Evolutionary conservation across 2,113 vertebrate species (phyloP).

Genomic region (western clawed frog (Xenopus tropicalis)): UCB_Xtro_10.0 CM004449.2:129997001-129997500

Average conservation of each 20-base stretch:
- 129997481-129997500: no score
- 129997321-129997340: no score
- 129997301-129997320: constrained; percentile 21
- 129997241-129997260: constrained; percentile 55
- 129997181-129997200: not conserved
- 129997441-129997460: not conserved
- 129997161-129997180: not conserved
- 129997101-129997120: no score
- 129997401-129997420: not conserved
- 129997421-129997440: not conserved
- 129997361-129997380: no score
- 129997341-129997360: no score
- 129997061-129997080: no score
- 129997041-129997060: not conserved
- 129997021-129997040: no score
- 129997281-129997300: constrained; percentile 37
- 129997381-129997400: not conserved
- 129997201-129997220: constrained; percentile 42
- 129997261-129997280: constrained; percentile 58
- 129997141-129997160: not conserved
- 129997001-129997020: no score
- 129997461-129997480: not conserved
- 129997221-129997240: constrained; percentile 52
- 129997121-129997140: no score
- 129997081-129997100: no score